A percentile compares a stretch with the other conserved stretches of the same genome.
These are phyloP conservation scores for Drosophila putrida DNA, from an alignment of 2,888 invertebrate species.

Conservation along the genomic window DNA sequence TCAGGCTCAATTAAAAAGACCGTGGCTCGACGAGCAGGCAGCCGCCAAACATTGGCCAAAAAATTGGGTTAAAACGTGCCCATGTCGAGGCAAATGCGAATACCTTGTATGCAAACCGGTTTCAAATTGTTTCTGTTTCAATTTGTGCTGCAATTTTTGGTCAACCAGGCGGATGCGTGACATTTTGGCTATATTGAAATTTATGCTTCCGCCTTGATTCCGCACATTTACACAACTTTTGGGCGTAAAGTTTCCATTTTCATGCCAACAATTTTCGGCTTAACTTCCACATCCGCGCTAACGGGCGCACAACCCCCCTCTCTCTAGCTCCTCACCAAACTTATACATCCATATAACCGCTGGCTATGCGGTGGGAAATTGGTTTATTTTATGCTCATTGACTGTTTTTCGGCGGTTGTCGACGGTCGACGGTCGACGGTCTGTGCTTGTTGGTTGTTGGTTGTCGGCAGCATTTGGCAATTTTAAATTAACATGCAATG, in stretches of 20 bases:
- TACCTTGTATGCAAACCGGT: slow-evolving; percentile 37
- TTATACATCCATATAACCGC: slow-evolving; percentile 40
- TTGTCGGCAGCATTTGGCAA: slow-evolving; percentile 50
- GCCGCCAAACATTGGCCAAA: slow-evolving; percentile 18
- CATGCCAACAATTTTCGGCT: slow-evolving; percentile 57
- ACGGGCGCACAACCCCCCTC: slow-evolving; percentile 26
- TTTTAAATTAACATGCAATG: slow-evolving; percentile 75
- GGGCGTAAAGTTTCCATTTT: slow-evolving; percentile 59
- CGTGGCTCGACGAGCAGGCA: slow-evolving; percentile 52
- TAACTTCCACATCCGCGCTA: slow-evolving; percentile 59
- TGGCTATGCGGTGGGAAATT: slow-evolving; percentile 73
- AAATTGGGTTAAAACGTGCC: slow-evolving; percentile 77
- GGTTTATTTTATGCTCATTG: slow-evolving; percentile 77
- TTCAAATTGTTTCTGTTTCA: slow-evolving; percentile 71
- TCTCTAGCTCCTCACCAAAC: not conserved
- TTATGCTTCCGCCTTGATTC: slow-evolving; percentile 70
- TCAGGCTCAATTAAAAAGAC: slow-evolving; percentile 70
- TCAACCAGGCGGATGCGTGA: slow-evolving; percentile 59
- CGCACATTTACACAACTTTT: slow-evolving; percentile 69
- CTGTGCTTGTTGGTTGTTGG: not conserved
- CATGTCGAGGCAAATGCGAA: slow-evolving; percentile 5
- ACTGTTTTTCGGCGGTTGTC: slow-evolving; percentile 35
- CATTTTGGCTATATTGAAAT: slow-evolving; percentile 77
- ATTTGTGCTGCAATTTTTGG: slow-evolving; percentile 62
- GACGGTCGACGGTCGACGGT: not conserved